A percentile compares a stretch with the other conserved stretches of the same genome.
phyloP scores from a whole-genome alignment of 2,113 vertebrate genomes.

The Heptranchias perlo region DNA sequence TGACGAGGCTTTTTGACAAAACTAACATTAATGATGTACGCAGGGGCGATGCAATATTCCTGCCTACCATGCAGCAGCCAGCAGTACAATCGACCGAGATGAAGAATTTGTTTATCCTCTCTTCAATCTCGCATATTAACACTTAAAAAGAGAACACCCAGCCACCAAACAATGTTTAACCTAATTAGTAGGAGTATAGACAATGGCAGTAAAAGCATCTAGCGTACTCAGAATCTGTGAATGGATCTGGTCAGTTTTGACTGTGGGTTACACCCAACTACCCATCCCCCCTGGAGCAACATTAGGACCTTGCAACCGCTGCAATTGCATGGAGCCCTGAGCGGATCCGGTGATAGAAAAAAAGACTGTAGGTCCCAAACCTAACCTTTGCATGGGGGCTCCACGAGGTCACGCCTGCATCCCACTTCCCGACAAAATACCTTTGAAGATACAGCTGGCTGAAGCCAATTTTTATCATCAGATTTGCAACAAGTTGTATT shows the following conservation, averaged over 20 bases:
- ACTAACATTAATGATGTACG: background rate
- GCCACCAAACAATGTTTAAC: background rate
- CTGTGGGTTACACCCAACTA: background rate
- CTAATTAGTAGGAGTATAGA: background rate
- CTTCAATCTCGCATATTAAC: background rate
- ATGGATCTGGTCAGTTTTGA: background rate
- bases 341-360: background rate
- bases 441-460: background rate
- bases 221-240: background rate
- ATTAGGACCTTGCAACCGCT: background rate
- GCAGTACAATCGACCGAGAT: background rate
- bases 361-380: too few relatives aligned
- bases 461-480: background rate
- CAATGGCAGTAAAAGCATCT: background rate
- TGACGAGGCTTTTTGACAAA: background rate
- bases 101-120: background rate
- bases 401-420: background rate
- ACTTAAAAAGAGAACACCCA: background rate
- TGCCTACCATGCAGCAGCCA: too few relatives aligned
- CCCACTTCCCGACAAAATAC: background rate
- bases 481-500: too few relatives aligned
- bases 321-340: background rate
- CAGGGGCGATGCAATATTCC: too few relatives aligned
- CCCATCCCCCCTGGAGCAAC: background rate
- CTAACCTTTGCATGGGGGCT: too few relatives aligned